Base-by-base conservation (phyloP, 2,888 invertebrate species). In the Hylaea fasciaria region DNA sequence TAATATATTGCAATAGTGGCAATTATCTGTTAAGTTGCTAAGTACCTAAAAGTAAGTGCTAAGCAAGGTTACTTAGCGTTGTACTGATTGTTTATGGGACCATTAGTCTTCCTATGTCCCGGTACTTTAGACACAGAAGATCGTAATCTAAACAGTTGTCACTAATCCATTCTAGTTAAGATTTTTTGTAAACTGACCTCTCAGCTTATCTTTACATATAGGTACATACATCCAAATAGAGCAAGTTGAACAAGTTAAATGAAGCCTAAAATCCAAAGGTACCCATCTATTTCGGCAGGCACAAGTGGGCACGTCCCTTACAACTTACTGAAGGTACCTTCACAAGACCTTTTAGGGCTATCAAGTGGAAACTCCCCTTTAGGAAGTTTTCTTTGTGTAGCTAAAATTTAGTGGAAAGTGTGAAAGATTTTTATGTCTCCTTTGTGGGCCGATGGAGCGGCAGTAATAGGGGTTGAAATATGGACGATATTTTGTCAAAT, bases 191-290 rank as follows among this genome's bases (percentile, higher is more conserved):
- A n/a, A n/a, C n/a, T n/a, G n/a, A n/a, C n/a, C n/a, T n/a, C n/a
- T n/a, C 5, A 22, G 5, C 22, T 22, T 22, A 22, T 22, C 22
- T 22, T 22, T 3, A 22, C 22, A 22, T 3, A 22, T 3, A 22
- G 5, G 2, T 22, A 2, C 5, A 22, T 22, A 9, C 5, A 7
- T 32, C 10, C 32, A 32, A 32, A 32, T 32, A 32, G 9, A 32
- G 7, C 32, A 10, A 4, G 10, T 8, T 9, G 7, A 10, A 35
- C 44, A 35, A 29, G 49, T 22, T 54, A 51, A 69, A 55, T 66
- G 68, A 69, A 68, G 60, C 68, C 29, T 48, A 41, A 56, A 57
- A 12, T 61, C 56, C 58, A 48, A 59, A 61, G 56, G 57, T 54
- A n/a, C 22, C 2, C 5, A 22, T 5, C 22, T 52, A 57, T 47